Evolutionary conservation across 2,888 invertebrate species (phyloP), one percentile per base, ranked within the genome.

Genomic region (Diaprepes abbreviatus): DNA sequence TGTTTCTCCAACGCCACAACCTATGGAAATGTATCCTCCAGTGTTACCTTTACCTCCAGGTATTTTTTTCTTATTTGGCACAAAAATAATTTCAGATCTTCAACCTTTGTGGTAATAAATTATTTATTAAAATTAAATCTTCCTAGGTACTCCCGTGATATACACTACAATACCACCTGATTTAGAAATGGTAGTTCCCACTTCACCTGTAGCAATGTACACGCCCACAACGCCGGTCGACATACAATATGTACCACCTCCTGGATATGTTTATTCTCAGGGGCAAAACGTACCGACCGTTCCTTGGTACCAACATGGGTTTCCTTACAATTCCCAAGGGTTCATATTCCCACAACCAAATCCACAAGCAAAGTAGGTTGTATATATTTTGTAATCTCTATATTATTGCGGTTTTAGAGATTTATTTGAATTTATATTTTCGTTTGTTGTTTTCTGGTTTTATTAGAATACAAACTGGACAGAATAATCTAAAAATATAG

Each of bases 341-440:
- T 81, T 81, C 50, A 76, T 80, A 64, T 81, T 80, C 62, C 80
- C 79, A 1, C 63, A 62, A 16, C 33, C 63, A 9, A 40, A 64
- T 14, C 33, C 52, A 59, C 48, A 50, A 28, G 48, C 48, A 28
- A 50, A 50, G 28, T 50, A 50, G 10, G n/a, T n/a, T n/a, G n/a
- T n/a, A n/a, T n/a, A n/a, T n/a, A n/a, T n/a, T n/a, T n/a, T n/a
- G n/a, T n/a, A n/a, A n/a, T n/a, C n/a, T n/a, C n/a, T n/a, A n/a
- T n/a, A n/a, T n/a, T n/a, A n/a, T n/a, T n/a, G n/a, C n/a, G n/a
- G n/a, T n/a, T n/a, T n/a, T n/a, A n/a, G n/a, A n/a, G n/a, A n/a
- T n/a, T n/a, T n/a, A n/a, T n/a, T n/a, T n/a, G n/a, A n/a, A n/a
- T n/a, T n/a, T n/a, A n/a, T n/a, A n/a, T n/a, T n/a, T n/a, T n/a